phyloP scores from a whole-genome alignment of 92 coral and sea anemone genomes.

The Meandrina meandrites region DNA sequence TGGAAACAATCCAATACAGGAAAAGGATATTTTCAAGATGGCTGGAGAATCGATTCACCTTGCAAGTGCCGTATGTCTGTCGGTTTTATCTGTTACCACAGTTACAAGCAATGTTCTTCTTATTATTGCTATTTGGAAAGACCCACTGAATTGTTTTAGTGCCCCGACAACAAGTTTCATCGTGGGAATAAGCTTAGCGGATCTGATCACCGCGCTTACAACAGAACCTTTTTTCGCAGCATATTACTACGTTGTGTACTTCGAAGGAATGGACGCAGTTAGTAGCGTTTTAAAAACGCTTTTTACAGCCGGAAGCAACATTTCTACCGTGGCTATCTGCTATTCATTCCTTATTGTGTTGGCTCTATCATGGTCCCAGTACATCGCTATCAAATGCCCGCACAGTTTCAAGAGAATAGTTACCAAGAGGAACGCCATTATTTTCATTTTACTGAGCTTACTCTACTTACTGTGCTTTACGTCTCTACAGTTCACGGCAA shows the following conservation, averaged over 20 bases:
- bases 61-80: constrained; percentile 65
- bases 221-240: constrained; percentile 79
- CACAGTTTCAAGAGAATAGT: constrained; percentile 72
- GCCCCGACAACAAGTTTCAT: constrained; percentile 72
- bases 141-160: constrained; percentile 76
- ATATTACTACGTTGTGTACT: constrained; percentile 48
- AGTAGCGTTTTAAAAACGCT: constrained; percentile 27
- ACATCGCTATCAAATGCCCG: constrained; percentile 74
- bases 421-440: constrained; percentile 60
- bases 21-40: not conserved
- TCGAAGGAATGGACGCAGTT: constrained; percentile 13
- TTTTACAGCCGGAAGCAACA: constrained; percentile 57
- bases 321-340: constrained; percentile 77
- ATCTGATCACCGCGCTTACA: constrained; percentile 70
- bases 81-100: constrained; percentile 66
- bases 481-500: constrained; percentile 58
- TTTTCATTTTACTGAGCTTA: constrained; percentile 63
- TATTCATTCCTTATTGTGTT: constrained; percentile 74
- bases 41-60: constrained; percentile 36
- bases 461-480: constrained; percentile 68
- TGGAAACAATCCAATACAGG: not conserved
- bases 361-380: constrained; percentile 83
- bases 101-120: constrained; percentile 75
- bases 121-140: constrained; percentile 78
- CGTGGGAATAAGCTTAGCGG: constrained; percentile 78